A percentile compares a stretch with the other conserved stretches of the same genome.
phyloP scores from a whole-genome alignment of 2,113 vertebrate species.

The Psittacus erithacus region DNA sequence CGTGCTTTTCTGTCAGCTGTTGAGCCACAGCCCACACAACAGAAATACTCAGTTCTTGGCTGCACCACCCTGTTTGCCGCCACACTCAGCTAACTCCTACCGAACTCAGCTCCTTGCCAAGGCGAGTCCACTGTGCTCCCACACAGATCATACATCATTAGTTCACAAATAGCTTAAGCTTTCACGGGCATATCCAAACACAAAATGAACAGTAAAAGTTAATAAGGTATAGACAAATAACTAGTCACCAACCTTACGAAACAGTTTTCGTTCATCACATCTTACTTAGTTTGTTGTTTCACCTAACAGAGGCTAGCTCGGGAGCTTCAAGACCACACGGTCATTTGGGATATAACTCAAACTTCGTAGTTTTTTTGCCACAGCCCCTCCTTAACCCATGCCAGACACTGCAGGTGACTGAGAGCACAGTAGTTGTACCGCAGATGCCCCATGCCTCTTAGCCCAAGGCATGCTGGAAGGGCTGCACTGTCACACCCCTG shows the following conservation, averaged over 20 bases:
- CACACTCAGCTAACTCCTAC: neutral
- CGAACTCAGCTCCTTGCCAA: neutral
- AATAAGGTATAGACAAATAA: neutral
- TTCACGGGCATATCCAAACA: neutral
- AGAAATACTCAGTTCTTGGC: neutral
- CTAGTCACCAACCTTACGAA: neutral
- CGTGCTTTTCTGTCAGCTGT: neutral
- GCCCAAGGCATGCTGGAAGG: neutral
- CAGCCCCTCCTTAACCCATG: neutral
- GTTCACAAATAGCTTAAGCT: neutral
- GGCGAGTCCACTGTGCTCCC: neutral
- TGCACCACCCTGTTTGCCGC: neutral
- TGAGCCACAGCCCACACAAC: neutral
- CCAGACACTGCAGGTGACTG: neutral
- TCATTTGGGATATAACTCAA: neutral
- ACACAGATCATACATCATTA: neutral
- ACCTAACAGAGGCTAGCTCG: neutral
- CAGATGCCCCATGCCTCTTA: neutral
- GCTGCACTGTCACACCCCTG: fast-evolving
- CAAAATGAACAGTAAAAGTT: conserved; percentile 6
- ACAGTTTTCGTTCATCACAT: neutral
- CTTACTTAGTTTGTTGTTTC: neutral
- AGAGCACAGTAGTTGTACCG: neutral
- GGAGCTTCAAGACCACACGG: neutral
- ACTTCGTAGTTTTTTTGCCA: neutral